These are phyloP conservation scores for Eumacrocentrus americanus DNA, from an alignment of 2,888 invertebrate species.

Conservation along the genomic window DNA sequence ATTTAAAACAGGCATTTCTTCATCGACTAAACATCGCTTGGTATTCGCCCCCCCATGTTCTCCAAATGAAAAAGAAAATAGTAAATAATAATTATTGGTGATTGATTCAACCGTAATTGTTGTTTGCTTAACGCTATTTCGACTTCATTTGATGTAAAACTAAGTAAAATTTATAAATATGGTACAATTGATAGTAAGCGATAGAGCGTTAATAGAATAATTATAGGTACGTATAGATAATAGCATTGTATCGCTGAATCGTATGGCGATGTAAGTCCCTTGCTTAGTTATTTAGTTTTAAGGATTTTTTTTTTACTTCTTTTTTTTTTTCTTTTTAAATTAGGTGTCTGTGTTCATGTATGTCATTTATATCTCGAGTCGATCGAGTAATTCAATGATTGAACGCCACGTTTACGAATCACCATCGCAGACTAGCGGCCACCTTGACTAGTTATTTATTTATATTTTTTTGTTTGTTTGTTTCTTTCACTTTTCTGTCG, in stretches of 20 bases:
- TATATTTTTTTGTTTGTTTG: constrained; percentile 39
- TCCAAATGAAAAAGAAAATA: constrained; percentile 29
- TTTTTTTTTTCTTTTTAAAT: constrained; percentile 15
- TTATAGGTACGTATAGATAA: constrained; percentile 58
- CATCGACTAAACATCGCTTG: constrained; percentile 45
- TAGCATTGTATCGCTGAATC: constrained; percentile 59
- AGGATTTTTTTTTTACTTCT: constrained; percentile 37
- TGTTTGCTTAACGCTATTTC: constrained; percentile 40
- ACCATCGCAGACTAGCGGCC: constrained; percentile 60
- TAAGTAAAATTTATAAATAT: constrained; percentile 59
- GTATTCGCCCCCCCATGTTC: constrained; percentile 27
- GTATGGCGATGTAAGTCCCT: constrained; percentile 50
- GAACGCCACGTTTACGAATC: constrained; percentile 50
- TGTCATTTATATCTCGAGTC: constrained; percentile 40
- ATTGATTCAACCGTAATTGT: constrained; percentile 31
- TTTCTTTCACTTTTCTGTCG: constrained; percentile 25
- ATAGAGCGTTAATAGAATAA: constrained; percentile 58
- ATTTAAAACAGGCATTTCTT: constrained; percentile 38
- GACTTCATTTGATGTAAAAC: constrained; percentile 55
- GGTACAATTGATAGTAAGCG: constrained; percentile 58
- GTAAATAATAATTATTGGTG: constrained; percentile 31
- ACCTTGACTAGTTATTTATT: constrained; percentile 60
- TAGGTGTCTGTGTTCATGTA: not conserved
- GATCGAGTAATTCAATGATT: constrained; percentile 46
- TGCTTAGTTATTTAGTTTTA: constrained; percentile 45